Conservation (phyloP, 30 jellyfish, hydroid and myxozoan genomes). For the Phacellophora camtschatica region DNA sequence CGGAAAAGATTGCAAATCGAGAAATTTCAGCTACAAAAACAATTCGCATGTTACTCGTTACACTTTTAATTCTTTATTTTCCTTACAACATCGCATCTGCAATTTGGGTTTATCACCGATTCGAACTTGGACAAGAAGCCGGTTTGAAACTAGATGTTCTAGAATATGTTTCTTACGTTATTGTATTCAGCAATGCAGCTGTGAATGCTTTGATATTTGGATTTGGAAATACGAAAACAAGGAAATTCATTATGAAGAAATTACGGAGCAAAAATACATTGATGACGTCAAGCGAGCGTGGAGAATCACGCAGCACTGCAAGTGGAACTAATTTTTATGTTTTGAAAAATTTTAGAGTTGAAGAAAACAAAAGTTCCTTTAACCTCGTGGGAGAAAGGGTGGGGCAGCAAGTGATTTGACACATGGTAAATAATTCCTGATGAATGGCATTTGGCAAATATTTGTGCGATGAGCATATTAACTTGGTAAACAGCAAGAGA, state of each 20-base stretch:
- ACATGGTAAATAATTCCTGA: no score
- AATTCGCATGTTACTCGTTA: not conserved
- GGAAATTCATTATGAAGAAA: not conserved
- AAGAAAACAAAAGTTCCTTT: no score
- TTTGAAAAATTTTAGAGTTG: no score
- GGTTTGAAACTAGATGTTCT: not conserved
- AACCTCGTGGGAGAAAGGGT: no score
- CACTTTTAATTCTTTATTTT: not conserved
- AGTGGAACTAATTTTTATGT: no score
- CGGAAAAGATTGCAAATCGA: not conserved
- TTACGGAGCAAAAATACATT: no score
- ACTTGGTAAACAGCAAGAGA: no score
- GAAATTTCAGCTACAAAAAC: conserved; percentile 16
- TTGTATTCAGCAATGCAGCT: not conserved
- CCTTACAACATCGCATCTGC: conserved; percentile 30
- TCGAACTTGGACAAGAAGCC: not conserved
- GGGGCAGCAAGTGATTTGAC: no score
- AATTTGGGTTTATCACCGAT: not conserved
- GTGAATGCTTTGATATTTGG: conserved; percentile 12
- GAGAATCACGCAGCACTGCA: no score
- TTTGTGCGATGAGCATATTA: no score
- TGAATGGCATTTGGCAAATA: no score
- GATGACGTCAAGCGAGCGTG: no score
- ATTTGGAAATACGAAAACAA: not conserved
- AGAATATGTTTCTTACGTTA: not conserved